Evolutionary conservation across 2,113 vertebrate species (phyloP), one percentile per base, ranked within the genome.

Genomic region (Tenebrosternarchus preto): DNA sequence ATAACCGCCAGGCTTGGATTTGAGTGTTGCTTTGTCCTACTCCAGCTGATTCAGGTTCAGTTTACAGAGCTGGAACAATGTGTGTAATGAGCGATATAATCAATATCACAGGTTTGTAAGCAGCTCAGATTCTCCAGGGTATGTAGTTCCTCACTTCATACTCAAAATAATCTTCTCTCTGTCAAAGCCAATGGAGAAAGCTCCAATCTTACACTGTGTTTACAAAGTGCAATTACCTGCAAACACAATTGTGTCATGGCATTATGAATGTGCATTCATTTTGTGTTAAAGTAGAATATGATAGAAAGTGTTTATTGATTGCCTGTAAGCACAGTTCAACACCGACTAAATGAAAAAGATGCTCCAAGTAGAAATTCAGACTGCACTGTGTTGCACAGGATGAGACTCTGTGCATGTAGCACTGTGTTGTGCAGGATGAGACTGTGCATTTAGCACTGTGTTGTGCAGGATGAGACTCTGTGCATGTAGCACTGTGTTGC

Each of bases 51-150:
- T 93, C 90, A 90, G 93, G 96, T 95, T 95, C 94, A 95, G 94
- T 95, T 96, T 95, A 97, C 90, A 86, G 93, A 93, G 92, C 97
- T 95, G 94, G 69, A 80, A 80, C 68, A 95, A 94, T 91, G 94
- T 93, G 93, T 92, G 95, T 96, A 98, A 98, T 96, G 96, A 96
- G 92, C 92, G 95, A 94, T 94, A 93, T 94, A 96, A 98, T 96
- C 96, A 96, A 96, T 94, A 94, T 88, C 84, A 87, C 87, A 93
- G 92, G 92, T 95, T 94, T 94, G 94, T 94, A 97, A 96, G 96
- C 94, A 95, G 91, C 92, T 85, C 84, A 76, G 88, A 82, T 88
- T 94, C 92, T 95, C 91, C 73, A 15, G 91, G 93, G 93, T 92
- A 91, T 80, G 80, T 86, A 86, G 84, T 90, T 89, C 88, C 94